Percentiles rank a stretch among this genome's conserved stretches.
These are phyloP conservation scores for Drosophila nasuta DNA, from an alignment of 1,140 invertebrate species.

Conservation along the genomic window DNA sequence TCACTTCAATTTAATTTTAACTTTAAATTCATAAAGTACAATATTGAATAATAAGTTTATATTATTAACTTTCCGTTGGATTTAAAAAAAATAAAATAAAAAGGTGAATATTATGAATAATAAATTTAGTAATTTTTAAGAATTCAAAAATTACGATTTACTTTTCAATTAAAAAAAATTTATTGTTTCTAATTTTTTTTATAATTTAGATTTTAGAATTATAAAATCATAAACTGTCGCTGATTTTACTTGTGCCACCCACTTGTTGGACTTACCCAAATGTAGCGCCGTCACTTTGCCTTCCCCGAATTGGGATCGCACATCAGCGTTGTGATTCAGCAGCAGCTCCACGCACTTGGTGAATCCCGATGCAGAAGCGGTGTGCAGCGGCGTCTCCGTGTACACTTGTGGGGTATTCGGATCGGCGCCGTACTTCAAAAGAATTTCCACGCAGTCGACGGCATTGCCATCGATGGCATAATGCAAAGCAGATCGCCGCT, in stretches of 20 bases:
- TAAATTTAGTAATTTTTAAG: too few species aligned
- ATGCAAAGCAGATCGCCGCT: constrained; percentile 88
- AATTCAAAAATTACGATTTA: too few species aligned
- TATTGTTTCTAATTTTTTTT: not conserved
- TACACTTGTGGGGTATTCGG: constrained; percentile 93
- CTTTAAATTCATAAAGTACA: too few species aligned
- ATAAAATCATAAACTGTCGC: too few species aligned
- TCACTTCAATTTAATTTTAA: too few species aligned
- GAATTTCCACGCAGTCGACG: constrained; percentile 88
- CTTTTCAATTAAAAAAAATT: too few species aligned
- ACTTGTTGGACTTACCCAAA: constrained; percentile 85
- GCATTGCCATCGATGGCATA: constrained; percentile 91
- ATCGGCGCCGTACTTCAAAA: constrained; percentile 89
- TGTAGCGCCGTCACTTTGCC: constrained; percentile 91
- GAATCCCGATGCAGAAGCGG: constrained; percentile 91
- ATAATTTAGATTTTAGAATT: too few species aligned
- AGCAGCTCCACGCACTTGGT: constrained; percentile 89
- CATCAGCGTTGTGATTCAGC: constrained; percentile 90
- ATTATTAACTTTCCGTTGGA: too few species aligned
- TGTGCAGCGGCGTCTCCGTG: constrained; percentile 93
- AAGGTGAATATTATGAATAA: too few species aligned
- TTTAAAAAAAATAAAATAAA: too few species aligned
- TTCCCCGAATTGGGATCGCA: constrained; percentile 89
- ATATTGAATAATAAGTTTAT: too few species aligned
- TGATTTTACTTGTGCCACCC: not conserved